A percentile compares a stretch with the other conserved stretches of the same genome.
Evolutionary conservation across 1,140 invertebrate genomes (phyloP).

Genomic region (Leptinotarsa lineolata): DNA sequence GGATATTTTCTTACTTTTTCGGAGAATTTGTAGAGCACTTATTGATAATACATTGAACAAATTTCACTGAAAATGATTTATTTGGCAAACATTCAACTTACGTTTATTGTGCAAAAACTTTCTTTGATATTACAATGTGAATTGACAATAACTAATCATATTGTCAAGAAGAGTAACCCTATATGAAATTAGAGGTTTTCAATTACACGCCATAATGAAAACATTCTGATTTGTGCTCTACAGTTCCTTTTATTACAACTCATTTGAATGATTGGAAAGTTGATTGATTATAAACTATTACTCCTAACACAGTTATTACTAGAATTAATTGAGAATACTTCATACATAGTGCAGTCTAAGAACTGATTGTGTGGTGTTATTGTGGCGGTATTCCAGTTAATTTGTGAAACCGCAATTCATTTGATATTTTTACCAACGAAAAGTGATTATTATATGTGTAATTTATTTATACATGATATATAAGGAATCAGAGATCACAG

Average conservation of each 20-base stretch:
- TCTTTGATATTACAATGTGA: too few relatives aligned
- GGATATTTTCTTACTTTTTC: too few relatives aligned
- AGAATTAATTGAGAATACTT: conserved; percentile 55
- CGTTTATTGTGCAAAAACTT: too few relatives aligned
- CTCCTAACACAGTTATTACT: conserved; percentile 42
- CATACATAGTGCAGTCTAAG: conserved; percentile 56
- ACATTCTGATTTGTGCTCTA: conserved; percentile 46
- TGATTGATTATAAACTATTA: conserved; percentile 24
- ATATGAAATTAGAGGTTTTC: conserved; percentile 39
- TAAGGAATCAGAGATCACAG: conserved; percentile 57
- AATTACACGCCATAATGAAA: conserved; percentile 50
- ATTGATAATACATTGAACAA: too few relatives aligned
- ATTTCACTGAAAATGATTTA: too few relatives aligned
- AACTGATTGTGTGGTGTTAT: conserved; percentile 58
- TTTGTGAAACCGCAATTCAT: conserved; percentile 26
- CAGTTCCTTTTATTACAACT: conserved; percentile 17
- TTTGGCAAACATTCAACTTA: too few relatives aligned
- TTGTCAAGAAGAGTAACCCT: too few relatives aligned
- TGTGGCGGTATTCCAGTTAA: conserved; percentile 25
- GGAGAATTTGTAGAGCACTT: too few relatives aligned
- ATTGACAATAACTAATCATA: too few relatives aligned
- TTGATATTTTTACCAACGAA: conserved; percentile 45
- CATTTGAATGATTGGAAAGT: too few relatives aligned
- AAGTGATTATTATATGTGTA: conserved; percentile 53
- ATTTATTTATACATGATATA: conserved; percentile 44